Conservation (phyloP, 2,888 invertebrate species). For the Apamea sordens region DNA sequence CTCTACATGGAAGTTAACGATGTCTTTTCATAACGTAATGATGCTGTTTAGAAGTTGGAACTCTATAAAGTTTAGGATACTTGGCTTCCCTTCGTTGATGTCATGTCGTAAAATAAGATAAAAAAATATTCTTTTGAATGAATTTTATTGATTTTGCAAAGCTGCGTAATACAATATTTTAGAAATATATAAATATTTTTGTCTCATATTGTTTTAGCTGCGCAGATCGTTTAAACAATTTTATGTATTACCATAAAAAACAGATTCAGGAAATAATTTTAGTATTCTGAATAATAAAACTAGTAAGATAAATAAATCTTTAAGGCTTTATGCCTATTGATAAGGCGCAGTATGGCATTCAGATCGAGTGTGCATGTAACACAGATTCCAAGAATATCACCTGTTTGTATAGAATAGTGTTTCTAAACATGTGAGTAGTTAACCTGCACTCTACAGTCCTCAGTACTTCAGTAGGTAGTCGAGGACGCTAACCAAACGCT, state of each 20-base stretch:
- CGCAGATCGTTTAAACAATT: constrained; percentile 18
- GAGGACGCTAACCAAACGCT: constrained; percentile 77
- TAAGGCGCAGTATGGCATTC: constrained; percentile 30
- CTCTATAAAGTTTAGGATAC: constrained; percentile 29
- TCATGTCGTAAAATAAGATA: constrained; percentile 34
- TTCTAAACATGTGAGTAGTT: constrained; percentile 59
- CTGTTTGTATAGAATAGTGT: constrained; percentile 57
- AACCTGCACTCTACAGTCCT: constrained; percentile 42
- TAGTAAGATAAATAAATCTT: constrained; percentile 24
- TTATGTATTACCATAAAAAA: constrained; percentile 23
- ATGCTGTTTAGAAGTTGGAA: constrained; percentile 19
- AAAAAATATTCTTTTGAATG: constrained; percentile 14
- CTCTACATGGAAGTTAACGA: constrained; percentile 25
- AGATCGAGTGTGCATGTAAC: constrained; percentile 47
- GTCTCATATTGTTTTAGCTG: constrained; percentile 14
- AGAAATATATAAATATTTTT: background rate
- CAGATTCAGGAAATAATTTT: constrained; percentile 5
- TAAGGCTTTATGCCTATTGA: constrained; percentile 10
- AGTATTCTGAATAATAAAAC: constrained; percentile 26
- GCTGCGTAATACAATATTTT: constrained; percentile 1
- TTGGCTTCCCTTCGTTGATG: constrained; percentile 27
- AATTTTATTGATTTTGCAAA: constrained; percentile 19
- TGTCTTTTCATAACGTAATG: constrained; percentile 19
- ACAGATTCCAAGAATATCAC: constrained; percentile 59
- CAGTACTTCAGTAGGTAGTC: constrained; percentile 30